A percentile compares a stretch with the other conserved stretches of the same genome.
These are phyloP conservation scores for Chrysotoxum bicinctum DNA, from an alignment of 2,888 invertebrate genomes.

Conservation along the genomic window DNA sequence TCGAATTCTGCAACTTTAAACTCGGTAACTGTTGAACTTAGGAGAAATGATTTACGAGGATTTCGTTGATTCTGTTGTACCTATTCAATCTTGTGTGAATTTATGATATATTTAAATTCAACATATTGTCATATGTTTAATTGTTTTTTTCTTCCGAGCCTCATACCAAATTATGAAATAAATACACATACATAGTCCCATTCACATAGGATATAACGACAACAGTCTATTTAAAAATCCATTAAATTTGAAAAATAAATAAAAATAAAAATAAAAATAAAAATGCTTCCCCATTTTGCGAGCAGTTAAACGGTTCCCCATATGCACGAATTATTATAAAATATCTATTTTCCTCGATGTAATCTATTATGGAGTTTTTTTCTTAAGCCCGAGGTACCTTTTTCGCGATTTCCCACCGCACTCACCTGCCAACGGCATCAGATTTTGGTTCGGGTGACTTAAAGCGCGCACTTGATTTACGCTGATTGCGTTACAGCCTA, in stretches of 20 bases:
- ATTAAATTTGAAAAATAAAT: conserved; percentile 37
- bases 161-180: neutral
- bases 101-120: too few species aligned
- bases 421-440: conserved; percentile 40
- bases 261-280: neutral
- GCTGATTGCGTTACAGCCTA: conserved; percentile 69
- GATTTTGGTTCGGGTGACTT: conserved; percentile 57
- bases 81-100: too few species aligned
- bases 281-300: conserved; percentile 43
- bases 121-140: too few species aligned
- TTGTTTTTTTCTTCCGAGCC: neutral
- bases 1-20: too few species aligned
- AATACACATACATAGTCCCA: neutral
- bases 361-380: conserved; percentile 54
- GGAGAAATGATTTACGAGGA: too few species aligned
- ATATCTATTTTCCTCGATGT: conserved; percentile 39
- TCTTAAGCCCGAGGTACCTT: conserved; percentile 19
- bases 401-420: conserved; percentile 3
- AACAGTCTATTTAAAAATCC: conserved; percentile 61
- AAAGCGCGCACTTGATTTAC: conserved; percentile 72
- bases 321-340: conserved; percentile 28
- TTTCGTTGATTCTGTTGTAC: too few species aligned
- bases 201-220: neutral
- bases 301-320: conserved; percentile 28
- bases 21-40: too few species aligned